phyloP scores from a whole-genome alignment of 2,888 invertebrate genomes.

The Galeopsomyia nigrocyanea region DNA sequence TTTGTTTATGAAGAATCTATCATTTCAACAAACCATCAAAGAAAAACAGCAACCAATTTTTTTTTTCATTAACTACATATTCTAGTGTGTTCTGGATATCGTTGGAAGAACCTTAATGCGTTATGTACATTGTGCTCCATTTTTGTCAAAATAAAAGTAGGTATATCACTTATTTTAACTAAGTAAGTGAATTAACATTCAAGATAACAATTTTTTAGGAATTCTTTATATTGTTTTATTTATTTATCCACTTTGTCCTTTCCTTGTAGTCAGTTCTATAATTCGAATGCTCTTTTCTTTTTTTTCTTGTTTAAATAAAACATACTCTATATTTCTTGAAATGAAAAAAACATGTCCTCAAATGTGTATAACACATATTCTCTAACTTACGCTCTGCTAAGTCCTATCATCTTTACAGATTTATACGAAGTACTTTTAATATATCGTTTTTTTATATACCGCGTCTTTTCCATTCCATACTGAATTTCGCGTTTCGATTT shows the following conservation, averaged over 20 bases:
- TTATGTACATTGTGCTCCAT: conserved; percentile 46
- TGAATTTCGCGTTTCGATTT: conserved; percentile 54
- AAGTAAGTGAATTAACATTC: too few species aligned
- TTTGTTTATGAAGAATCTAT: too few species aligned
- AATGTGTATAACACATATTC: conserved; percentile 57
- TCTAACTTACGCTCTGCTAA: conserved; percentile 54
- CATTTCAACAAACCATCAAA: too few species aligned
- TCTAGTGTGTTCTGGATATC: too few species aligned
- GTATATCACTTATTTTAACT: too few species aligned
- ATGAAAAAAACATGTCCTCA: conserved; percentile 52
- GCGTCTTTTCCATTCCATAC: conserved; percentile 55
- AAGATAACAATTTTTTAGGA: background rate
- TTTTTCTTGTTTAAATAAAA: conserved; percentile 40
- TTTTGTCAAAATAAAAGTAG: conserved; percentile 25
- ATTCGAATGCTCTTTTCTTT: conserved; percentile 35
- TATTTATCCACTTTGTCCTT: conserved; percentile 44
- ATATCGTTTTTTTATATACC: conserved; percentile 50
- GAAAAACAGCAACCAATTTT: too few species aligned
- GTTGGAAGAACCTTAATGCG: too few species aligned
- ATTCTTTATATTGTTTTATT: background rate
- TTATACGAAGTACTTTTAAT: conserved; percentile 55
- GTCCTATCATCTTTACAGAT: conserved; percentile 60
- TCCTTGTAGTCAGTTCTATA: conserved; percentile 40
- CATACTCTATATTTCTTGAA: conserved; percentile 51
- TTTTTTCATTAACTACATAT: background rate